Evolutionary conservation across 2,113 vertebrate genomes (phyloP).

Genomic region (Odocoileus virginianus): DNA sequence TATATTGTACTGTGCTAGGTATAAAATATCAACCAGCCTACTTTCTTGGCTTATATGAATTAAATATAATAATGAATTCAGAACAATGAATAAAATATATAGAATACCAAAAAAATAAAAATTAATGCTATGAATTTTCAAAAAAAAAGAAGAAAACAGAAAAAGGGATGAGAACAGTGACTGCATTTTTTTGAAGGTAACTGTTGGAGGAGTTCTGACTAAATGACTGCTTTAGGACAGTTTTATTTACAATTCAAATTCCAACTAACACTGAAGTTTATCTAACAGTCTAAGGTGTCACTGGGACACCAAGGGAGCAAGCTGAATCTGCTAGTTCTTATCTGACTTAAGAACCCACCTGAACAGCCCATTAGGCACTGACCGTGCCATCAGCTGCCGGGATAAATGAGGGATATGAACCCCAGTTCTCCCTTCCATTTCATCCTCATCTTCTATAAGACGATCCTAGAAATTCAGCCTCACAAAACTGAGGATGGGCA

Average conservation of each 20-base stretch:
- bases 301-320: neutral
- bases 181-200: neutral
- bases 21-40: neutral
- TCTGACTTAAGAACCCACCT: neutral
- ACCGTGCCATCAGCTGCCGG: fast-evolving
- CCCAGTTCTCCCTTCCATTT: neutral
- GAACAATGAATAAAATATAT: neutral
- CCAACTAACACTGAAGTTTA: neutral
- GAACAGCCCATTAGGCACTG: neutral
- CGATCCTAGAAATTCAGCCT: neutral
- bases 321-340: neutral
- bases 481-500: neutral
- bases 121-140: neutral
- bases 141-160: neutral
- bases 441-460: neutral
- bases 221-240: neutral
- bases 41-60: neutral
- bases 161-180: neutral
- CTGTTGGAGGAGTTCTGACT: neutral
- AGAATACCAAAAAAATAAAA: neutral
- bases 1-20: neutral
- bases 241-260: neutral
- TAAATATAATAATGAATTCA: conserved; percentile 11
- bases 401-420: neutral
- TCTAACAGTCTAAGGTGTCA: neutral